phyloP scores from a whole-genome alignment of 2,113 vertebrate genomes.

The western clawed frog (Xenopus tropicalis) region UCB_Xtro_10.0 CM004446.2:64884001-64884500 shows the following conservation, averaged over 20 bases:
- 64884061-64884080: too few species aligned
- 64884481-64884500: constrained; percentile 56
- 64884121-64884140: too few species aligned
- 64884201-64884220: not conserved
- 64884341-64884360: constrained; percentile 82
- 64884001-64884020: too few species aligned
- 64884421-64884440: constrained; percentile 77
- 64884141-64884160: too few species aligned
- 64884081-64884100: too few species aligned
- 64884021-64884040: too few species aligned
- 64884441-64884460: constrained; percentile 70
- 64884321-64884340: constrained; percentile 75
- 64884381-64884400: constrained; percentile 73
- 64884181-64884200: not conserved
- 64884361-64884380: constrained; percentile 70
- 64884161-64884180: too few species aligned
- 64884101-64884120: too few species aligned
- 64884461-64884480: constrained; percentile 64
- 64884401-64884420: constrained; percentile 82
- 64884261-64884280: constrained; percentile 44
- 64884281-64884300: constrained; percentile 56
- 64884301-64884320: constrained; percentile 57
- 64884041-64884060: too few species aligned
- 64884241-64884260: not conserved
- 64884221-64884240: not conserved